A percentile compares a stretch with the other conserved stretches of the same genome.
phyloP scores from a whole-genome alignment of 2,888 invertebrate species.

The Campoletis raptor region DNA sequence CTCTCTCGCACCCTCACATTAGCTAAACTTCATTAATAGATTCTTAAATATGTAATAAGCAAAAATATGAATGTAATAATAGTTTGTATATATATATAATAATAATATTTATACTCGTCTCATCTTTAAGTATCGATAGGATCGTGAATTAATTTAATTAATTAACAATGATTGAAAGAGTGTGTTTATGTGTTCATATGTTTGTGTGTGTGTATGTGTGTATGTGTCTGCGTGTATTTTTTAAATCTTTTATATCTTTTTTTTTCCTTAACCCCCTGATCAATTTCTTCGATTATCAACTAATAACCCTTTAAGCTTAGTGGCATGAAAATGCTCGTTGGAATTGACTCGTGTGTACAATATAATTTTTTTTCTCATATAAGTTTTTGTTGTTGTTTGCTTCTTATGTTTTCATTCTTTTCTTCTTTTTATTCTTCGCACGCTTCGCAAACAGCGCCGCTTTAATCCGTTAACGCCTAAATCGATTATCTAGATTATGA shows the following conservation, averaged over 20 bases:
- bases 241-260: constrained; percentile 60
- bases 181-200: constrained; percentile 69
- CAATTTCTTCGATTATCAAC: constrained; percentile 71
- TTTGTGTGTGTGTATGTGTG: background rate
- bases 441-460: constrained; percentile 51
- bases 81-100: constrained; percentile 78
- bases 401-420: constrained; percentile 49
- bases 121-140: constrained; percentile 81
- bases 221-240: constrained; percentile 56
- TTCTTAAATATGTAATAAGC: constrained; percentile 83
- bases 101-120: constrained; percentile 74
- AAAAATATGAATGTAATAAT: constrained; percentile 84
- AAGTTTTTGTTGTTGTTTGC: constrained; percentile 37
- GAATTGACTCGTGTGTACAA: constrained; percentile 85
- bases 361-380: constrained; percentile 69
- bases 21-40: constrained; percentile 80
- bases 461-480: constrained; percentile 61
- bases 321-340: constrained; percentile 85
- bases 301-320: constrained; percentile 83
- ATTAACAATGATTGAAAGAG: constrained; percentile 84
- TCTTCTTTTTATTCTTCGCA: constrained; percentile 41
- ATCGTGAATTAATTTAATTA: constrained; percentile 80
- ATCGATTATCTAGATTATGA: constrained; percentile 66
- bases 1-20: constrained; percentile 70
- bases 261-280: constrained; percentile 49